Percentiles rank a stretch among this genome's conserved stretches.
phyloP scores from a whole-genome alignment of 2,797 vertebrate genomes.

The Danio aesculapii region DNA sequence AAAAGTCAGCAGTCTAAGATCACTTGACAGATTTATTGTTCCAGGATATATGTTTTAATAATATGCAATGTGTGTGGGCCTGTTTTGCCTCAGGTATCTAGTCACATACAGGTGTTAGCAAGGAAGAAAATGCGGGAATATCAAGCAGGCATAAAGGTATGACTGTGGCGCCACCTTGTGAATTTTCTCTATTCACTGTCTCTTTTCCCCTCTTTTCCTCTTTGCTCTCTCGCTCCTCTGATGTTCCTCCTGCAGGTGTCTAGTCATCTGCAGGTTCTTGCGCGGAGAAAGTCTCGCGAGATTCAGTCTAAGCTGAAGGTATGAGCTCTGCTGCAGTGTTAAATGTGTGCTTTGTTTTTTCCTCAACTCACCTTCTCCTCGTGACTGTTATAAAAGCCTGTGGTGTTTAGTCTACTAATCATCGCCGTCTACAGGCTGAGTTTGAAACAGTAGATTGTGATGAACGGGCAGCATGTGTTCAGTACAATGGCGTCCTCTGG shows the following conservation, averaged over 20 bases:
- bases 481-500: not conserved
- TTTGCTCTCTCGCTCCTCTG: slow-evolving; percentile 62
- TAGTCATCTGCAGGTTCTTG: slow-evolving; percentile 99
- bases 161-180: slow-evolving; percentile 41
- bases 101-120: slow-evolving; percentile 99
- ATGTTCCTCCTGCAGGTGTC: slow-evolving; percentile 90
- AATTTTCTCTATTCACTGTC: slow-evolving; percentile 75
- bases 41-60: not conserved
- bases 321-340: slow-evolving; percentile 69
- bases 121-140: slow-evolving; percentile 98
- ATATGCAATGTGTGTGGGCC: slow-evolving; percentile 34
- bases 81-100: slow-evolving; percentile 88
- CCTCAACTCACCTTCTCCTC: slow-evolving; percentile 19
- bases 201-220: slow-evolving; percentile 65
- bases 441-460: not conserved
- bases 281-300: slow-evolving; percentile 96
- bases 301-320: slow-evolving; percentile 99
- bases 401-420: not conserved
- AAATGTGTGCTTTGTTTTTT: slow-evolving; percentile 43
- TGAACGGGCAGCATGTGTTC: not conserved
- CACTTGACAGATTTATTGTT: not conserved
- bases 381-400: not conserved
- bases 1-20: not conserved
- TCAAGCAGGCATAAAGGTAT: slow-evolving; percentile 98
- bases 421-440: not conserved